phyloP scores from a whole-genome alignment of 2,888 invertebrate species.

The Nesidiocoris tenuis region DNA sequence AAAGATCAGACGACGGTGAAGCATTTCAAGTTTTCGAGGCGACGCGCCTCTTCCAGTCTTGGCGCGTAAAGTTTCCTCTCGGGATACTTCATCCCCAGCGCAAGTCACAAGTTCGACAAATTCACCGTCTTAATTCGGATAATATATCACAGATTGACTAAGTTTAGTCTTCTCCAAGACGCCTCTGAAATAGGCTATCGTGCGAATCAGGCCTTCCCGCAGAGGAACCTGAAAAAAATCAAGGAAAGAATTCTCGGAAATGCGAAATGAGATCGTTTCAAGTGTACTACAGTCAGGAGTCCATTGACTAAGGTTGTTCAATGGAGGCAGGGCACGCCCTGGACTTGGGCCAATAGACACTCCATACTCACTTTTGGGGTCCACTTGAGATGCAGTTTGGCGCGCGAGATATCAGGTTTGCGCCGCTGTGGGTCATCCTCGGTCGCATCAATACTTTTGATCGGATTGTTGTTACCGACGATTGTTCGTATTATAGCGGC shows the following conservation, averaged over 20 bases:
- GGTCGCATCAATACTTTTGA: constrained; percentile 80
- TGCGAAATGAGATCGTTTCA: too few species aligned
- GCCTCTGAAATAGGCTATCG: constrained; percentile 89
- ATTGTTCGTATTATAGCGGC: constrained; percentile 80
- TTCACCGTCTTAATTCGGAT: background rate
- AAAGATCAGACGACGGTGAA: too few species aligned
- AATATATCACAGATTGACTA: constrained; percentile 25
- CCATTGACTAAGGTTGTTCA: too few species aligned
- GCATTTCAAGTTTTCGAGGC: too few species aligned
- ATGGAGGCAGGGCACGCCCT: too few species aligned
- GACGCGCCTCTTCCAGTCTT: too few species aligned
- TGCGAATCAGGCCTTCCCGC: constrained; percentile 82
- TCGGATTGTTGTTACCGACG: constrained; percentile 81
- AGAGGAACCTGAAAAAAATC: constrained; percentile 59
- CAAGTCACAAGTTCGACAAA: background rate
- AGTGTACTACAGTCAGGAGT: too few species aligned
- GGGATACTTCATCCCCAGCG: too few species aligned
- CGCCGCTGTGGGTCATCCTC: constrained; percentile 96
- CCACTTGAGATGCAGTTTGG: constrained; percentile 84
- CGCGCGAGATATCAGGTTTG: constrained; percentile 88
- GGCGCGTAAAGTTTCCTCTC: too few species aligned
- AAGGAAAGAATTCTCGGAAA: too few species aligned
- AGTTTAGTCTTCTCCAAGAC: constrained; percentile 62
- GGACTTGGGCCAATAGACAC: too few species aligned
- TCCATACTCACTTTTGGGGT: constrained; percentile 77